phyloP scores from a whole-genome alignment of 2,113 vertebrate species.

The Phainopepla nitens region DNA sequence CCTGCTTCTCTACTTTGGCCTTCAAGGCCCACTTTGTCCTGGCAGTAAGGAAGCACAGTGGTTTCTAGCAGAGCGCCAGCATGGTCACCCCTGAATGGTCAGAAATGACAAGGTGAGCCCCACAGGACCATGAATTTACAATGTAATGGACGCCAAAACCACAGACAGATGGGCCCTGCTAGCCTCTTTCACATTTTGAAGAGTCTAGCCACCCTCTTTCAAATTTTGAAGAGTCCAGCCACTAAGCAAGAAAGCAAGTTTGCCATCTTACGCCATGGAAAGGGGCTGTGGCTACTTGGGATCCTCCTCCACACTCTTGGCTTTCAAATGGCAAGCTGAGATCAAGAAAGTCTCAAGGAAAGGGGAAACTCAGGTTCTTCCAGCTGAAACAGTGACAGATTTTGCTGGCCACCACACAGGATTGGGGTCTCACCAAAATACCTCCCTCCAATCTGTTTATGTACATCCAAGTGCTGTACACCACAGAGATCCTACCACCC shows the following conservation, averaged over 20 bases:
- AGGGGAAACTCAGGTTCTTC: background rate
- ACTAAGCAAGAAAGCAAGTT: background rate
- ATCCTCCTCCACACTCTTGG: background rate
- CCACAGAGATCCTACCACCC: background rate
- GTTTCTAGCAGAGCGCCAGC: background rate
- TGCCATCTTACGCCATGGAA: fast-evolving
- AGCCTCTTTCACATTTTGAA: background rate
- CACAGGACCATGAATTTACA: background rate
- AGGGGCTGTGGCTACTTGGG: background rate
- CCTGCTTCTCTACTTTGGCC: background rate
- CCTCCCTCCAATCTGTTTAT: background rate
- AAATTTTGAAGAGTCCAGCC: background rate
- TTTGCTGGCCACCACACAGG: fast-evolving
- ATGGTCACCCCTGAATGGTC: background rate
- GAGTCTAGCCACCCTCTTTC: background rate
- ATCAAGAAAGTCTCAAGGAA: background rate
- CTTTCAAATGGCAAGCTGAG: background rate
- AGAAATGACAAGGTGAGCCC: background rate
- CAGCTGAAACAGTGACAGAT: background rate
- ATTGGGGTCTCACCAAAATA: background rate
- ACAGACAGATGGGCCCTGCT: fast-evolving
- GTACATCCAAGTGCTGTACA: background rate
- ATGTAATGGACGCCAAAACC: background rate
- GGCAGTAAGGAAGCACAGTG: background rate
- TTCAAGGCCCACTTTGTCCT: background rate